Evolutionary conservation across 2,888 invertebrate species (phyloP).

Genomic region (Pachydiplax longipennis): DNA sequence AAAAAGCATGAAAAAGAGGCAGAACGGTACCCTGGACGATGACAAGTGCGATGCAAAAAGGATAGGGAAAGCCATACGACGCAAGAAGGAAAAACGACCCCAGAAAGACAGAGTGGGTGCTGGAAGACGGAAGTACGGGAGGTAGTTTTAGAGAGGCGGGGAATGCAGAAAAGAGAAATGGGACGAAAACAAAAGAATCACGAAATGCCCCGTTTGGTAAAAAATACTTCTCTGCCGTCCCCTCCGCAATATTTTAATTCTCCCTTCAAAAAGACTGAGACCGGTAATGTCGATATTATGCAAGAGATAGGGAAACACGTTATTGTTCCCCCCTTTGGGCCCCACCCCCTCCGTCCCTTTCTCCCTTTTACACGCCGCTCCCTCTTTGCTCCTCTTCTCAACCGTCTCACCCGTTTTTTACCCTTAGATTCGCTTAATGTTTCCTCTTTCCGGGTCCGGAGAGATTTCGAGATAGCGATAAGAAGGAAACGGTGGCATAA

Average conservation of each 20-base stretch:
- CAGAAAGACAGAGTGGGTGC: neutral
- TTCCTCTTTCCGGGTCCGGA: slow-evolving; percentile 47
- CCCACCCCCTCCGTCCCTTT: slow-evolving; percentile 50
- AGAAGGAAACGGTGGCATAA: slow-evolving; percentile 48
- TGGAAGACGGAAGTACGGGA: neutral
- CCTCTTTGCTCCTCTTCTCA: neutral
- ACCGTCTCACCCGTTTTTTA: neutral
- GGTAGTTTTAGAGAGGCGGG: neutral
- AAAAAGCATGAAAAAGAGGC: neutral
- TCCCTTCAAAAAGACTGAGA: slow-evolving; percentile 32
- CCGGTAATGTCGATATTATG: slow-evolving; percentile 44
- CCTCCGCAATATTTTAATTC: slow-evolving; percentile 31
- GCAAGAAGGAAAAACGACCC: neutral
- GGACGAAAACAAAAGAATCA: neutral
- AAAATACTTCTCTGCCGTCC: neutral
- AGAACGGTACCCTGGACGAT: neutral
- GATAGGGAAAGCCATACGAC: neutral
- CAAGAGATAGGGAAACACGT: slow-evolving; percentile 38
- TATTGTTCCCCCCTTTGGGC: slow-evolving; percentile 62
- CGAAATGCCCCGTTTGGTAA: neutral
- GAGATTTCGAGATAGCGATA: slow-evolving; percentile 47
- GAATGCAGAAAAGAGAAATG: neutral
- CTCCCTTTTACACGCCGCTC: neutral
- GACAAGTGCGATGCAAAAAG: neutral
- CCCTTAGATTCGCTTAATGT: slow-evolving; percentile 36